Evolutionary conservation across 1,140 invertebrate species (phyloP), one percentile per base, ranked within the genome.

Genomic region (Lepidotrigona ventralis): DNA sequence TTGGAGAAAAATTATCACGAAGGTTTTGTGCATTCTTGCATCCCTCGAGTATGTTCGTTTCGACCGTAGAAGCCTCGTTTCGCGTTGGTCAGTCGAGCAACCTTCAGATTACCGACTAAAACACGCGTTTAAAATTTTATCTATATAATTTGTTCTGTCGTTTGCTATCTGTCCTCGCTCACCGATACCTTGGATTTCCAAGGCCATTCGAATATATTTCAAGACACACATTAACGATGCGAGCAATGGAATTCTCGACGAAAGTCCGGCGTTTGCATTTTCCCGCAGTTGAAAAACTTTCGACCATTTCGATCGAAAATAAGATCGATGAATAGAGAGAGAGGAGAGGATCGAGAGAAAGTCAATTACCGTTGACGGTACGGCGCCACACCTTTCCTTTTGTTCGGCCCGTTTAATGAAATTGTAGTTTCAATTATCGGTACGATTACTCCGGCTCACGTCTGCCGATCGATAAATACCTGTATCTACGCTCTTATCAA

Each of bases 361-460:
- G 53, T 82, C 73, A 77, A 82, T 82, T 77, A 77, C 14, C 54
- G 54, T 14, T n/a, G 53, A 33, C 58, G 58, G 29, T 82, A 51
- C 51, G 63, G 33, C 21, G 8, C 64, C 73, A 39, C 73, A 33
- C 63, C 80, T 51, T 75, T 68, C 72, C 60, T 75, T 66, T 82
- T 80, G 54, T 80, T 11, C 33, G 11, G 26, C 2, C 23, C 72
- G 54, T 60, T 82, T 64, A 77, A 77, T 77, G 80, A 82, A 82
- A 77, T 69, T 60, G 74, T 77, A 70, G 63, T 77, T 77, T 82
- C 80, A 82, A 82, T 82, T 82, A 77, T 69, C 80, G 64, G 39
- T 6, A 12, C 74, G 80, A 82, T 82, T 77, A 82, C 80, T 51
- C 39, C 64, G n/a, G 60, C 54, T 56, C 73, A 26, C 33, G 39